Evolutionary conservation across 2,888 invertebrate species (phyloP).

Genomic region (Agrochola lychnidis): DNA sequence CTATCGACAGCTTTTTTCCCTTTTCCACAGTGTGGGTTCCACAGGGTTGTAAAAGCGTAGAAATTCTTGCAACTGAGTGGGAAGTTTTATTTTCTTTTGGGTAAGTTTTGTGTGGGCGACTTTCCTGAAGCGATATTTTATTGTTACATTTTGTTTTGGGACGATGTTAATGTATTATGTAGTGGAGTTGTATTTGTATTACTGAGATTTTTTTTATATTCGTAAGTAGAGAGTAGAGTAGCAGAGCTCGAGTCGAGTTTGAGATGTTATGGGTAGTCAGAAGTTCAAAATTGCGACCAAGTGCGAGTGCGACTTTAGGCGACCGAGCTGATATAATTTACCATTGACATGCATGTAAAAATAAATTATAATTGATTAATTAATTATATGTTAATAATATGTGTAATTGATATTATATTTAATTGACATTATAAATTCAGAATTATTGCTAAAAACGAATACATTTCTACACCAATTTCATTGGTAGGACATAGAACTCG

Average conservation of each 20-base stretch:
- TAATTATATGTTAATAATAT: too few relatives aligned
- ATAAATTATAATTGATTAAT: too few relatives aligned
- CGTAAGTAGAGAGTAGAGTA: background rate
- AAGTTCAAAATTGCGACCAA: background rate
- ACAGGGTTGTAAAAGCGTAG: conserved; percentile 13
- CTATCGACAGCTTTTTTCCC: conserved; percentile 31
- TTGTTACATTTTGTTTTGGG: background rate
- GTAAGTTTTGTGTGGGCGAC: conserved; percentile 14
- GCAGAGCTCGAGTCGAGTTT: background rate
- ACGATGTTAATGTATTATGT: background rate
- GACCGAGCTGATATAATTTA: too few relatives aligned
- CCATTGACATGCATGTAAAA: too few relatives aligned
- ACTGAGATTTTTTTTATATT: background rate
- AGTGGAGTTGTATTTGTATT: background rate
- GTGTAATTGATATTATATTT: too few relatives aligned
- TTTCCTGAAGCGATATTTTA: conserved; percentile 7
- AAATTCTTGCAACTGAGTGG: background rate
- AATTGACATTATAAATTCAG: too few relatives aligned
- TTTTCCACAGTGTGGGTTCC: conserved; percentile 4
- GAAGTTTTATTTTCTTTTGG: conserved; percentile 26
- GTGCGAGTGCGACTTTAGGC: too few relatives aligned
- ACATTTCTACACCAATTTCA: too few relatives aligned
- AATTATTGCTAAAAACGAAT: too few relatives aligned
- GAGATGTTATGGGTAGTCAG: background rate
- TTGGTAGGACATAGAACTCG: too few relatives aligned